These are phyloP conservation scores for Cataglyphis cursor DNA, from an alignment of 2,888 invertebrate species.

Conservation along the genomic window DNA sequence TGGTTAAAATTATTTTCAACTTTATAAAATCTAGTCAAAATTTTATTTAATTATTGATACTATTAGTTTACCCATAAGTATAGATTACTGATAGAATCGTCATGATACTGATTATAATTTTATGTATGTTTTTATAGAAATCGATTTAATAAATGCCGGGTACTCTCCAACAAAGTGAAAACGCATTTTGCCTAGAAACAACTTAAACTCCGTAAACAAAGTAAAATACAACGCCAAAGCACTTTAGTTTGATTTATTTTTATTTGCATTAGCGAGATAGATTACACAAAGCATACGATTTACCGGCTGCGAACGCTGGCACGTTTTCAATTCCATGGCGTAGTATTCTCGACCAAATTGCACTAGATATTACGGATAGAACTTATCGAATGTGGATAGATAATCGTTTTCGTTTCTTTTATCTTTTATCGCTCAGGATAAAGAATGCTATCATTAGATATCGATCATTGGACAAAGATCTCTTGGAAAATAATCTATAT, in stretches of 20 bases:
- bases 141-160: neutral
- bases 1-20: neutral
- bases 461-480: neutral
- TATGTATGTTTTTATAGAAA: neutral
- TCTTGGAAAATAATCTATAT: neutral
- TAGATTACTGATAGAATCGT: neutral
- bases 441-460: neutral
- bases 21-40: neutral
- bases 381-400: constrained; percentile 31
- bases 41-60: neutral
- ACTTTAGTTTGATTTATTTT: constrained; percentile 47
- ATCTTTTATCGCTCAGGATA: neutral
- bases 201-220: neutral
- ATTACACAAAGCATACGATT: constrained; percentile 41
- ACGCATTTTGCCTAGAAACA: neutral
- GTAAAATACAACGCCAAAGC: neutral
- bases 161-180: neutral
- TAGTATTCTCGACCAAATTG: neutral
- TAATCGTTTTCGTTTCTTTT: neutral
- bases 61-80: neutral
- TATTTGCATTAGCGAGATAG: constrained; percentile 13
- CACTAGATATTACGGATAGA: neutral
- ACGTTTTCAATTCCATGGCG: constrained; percentile 14
- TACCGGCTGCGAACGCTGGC: constrained; percentile 30
- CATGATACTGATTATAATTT: neutral